Conservation (phyloP, 2,888 invertebrate genomes). For the Sarcophaga subvicina region DNA sequence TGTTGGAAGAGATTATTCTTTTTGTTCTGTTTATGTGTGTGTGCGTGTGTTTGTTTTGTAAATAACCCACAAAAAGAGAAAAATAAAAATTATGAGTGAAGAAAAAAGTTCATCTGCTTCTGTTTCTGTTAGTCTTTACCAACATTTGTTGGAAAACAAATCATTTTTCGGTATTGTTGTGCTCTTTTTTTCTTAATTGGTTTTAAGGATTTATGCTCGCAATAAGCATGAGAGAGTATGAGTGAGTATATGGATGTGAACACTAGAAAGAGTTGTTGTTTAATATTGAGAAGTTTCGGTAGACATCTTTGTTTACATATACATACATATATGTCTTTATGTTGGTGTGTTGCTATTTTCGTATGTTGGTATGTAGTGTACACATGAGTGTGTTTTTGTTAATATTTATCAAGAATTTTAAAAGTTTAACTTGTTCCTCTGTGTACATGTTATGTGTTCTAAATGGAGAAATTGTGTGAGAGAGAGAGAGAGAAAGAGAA, state of each 20-base stretch:
- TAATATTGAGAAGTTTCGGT: constrained; percentile 12
- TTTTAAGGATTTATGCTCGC: constrained; percentile 1
- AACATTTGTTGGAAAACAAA: constrained; percentile 7
- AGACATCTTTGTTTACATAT: constrained; percentile 21
- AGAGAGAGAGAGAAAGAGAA: too few species aligned
- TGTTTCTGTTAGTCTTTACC: constrained; percentile 10
- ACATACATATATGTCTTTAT: not conserved
- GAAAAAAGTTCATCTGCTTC: constrained; percentile 2
- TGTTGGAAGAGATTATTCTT: too few species aligned
- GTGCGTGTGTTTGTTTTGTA: constrained; percentile 14
- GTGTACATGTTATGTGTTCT: constrained; percentile 11
- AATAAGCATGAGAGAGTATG: not conserved
- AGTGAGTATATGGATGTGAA: not conserved
- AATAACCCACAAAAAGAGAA: constrained; percentile 6
- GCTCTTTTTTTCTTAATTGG: constrained; percentile 5
- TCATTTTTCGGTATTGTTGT: constrained; percentile 15
- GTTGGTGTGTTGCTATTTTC: not conserved
- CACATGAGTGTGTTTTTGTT: too few species aligned
- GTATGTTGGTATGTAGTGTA: not conserved
- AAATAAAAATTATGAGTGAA: not conserved
- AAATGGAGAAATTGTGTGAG: not conserved
- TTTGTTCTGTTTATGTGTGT: too few species aligned
- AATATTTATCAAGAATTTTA: constrained; percentile 23
- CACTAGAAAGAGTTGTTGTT: not conserved
- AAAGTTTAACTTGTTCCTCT: constrained; percentile 34